Base-by-base conservation (phyloP, 2,113 vertebrate genomes). In the Eptatretus burgeri region DNA sequence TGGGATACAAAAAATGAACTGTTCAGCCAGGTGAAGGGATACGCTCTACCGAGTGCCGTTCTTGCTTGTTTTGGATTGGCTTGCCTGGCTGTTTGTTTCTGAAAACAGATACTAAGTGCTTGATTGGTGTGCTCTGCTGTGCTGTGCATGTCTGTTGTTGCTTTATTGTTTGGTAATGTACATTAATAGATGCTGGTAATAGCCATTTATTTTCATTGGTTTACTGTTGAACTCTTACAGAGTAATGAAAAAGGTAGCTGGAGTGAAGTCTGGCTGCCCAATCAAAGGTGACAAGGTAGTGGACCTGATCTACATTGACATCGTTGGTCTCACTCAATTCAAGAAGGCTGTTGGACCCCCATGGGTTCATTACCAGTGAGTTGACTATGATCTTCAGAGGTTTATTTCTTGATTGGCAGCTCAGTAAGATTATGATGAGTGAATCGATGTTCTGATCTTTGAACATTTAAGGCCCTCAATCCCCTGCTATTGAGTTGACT, bases 341-440 rank as follows among this genome's bases (percentile, higher is more conserved):
- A 98, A 96, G 77, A 98, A 98, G 77, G 93, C 87, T 0, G 79
- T 98, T 56, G 91, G 91, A 16, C 91, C 89, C 1, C 91, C 91
- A 5, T 98, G 91, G 91, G 89, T 98, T 63, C 91, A 98, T 74
- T 98, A 96, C 75, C 91, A 98, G 91, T 98, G 75, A 86, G 87
- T 85, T 41, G 27, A 41, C 27, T 41, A 41, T 41, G 27, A 7
- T 41, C 27, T 41, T 5, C 27, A 41, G 27, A 41, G 27, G 68
- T 69, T 67, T 68, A 2, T 68, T 69, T 69, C 70, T 67, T 67
- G 5, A 41, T 65, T 70, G 27, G 27, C 27, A 41, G 27, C 27
- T 41, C 27, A 41, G 27, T 41, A 41, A 7, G 27, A 41, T 7
- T 7, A 41, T 41, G 27, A 41, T 41, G 3, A 41, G 27, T 41